These are phyloP conservation scores for Rhabdomys dilectus DNA, from an alignment of 2,113 vertebrate genomes.

Conservation along the genomic window DNA sequence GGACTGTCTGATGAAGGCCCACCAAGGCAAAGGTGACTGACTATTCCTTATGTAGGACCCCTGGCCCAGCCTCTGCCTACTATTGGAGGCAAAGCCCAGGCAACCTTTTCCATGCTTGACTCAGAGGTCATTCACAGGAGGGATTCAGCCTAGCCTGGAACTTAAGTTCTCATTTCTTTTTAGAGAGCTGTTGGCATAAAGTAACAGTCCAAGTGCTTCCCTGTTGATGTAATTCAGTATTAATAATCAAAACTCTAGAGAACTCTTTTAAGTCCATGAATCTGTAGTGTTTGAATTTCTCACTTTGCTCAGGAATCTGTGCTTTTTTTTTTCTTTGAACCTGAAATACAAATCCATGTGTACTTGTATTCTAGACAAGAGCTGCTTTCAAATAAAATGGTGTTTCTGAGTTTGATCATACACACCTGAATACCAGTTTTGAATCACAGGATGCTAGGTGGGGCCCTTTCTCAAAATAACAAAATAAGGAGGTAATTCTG, in stretches of 20 bases:
- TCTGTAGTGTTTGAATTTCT: slow-evolving; percentile 4
- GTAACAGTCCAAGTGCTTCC: background rate
- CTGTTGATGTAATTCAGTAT: background rate
- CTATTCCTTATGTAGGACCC: background rate
- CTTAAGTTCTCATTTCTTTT: background rate
- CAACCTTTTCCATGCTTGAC: too few species aligned
- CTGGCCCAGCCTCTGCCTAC: background rate
- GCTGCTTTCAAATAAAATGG: background rate
- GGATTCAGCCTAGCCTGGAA: background rate
- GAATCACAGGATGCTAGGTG: background rate
- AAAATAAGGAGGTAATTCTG: background rate
- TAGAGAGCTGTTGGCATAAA: background rate
- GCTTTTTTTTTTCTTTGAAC: background rate
- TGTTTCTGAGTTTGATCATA: background rate
- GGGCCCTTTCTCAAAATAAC: background rate
- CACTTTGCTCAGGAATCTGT: background rate
- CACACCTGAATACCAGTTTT: background rate
- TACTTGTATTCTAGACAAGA: slow-evolving; percentile 1
- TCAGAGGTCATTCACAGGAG: background rate
- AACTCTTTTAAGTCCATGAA: background rate
- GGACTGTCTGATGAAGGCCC: slow-evolving; percentile 95
- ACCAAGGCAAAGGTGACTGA: slow-evolving; percentile 95
- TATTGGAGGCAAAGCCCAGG: background rate
- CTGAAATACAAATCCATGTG: background rate
- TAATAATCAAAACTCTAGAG: slow-evolving; percentile 23